Conservation (phyloP, 1,140 invertebrate genomes). For the Lamellibrachia luymesi region DNA sequence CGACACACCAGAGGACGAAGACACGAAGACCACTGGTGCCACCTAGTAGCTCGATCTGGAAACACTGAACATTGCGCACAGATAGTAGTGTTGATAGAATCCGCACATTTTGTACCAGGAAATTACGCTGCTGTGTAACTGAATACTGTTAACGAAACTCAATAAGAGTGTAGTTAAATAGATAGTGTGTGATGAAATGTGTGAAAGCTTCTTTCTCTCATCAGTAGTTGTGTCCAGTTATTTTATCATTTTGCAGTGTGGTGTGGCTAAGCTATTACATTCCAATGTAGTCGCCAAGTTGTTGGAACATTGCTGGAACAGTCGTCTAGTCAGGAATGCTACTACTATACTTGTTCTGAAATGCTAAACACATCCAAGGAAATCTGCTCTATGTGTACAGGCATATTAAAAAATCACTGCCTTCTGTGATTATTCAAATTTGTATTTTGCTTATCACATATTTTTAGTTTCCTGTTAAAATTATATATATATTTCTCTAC, state of each 20-base stretch:
- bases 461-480: neutral
- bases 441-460: neutral
- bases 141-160: neutral
- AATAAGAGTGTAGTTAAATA: neutral
- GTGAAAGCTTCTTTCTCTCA: neutral
- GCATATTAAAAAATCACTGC: neutral
- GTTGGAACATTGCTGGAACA: neutral
- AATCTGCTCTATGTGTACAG: neutral
- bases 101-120: neutral
- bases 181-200: neutral
- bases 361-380: neutral
- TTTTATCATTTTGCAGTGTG: neutral
- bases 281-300: neutral
- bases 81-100: neutral
- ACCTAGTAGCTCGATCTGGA: neutral
- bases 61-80: neutral
- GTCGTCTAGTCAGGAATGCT: neutral
- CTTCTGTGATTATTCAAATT: neutral
- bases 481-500: neutral
- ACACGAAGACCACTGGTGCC: neutral
- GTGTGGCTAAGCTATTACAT: neutral
- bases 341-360: neutral
- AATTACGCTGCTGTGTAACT: neutral
- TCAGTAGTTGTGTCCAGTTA: neutral
- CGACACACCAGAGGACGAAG: neutral